phyloP scores from a whole-genome alignment of 2,888 invertebrate genomes.

The Macrophya alboannulata region DNA sequence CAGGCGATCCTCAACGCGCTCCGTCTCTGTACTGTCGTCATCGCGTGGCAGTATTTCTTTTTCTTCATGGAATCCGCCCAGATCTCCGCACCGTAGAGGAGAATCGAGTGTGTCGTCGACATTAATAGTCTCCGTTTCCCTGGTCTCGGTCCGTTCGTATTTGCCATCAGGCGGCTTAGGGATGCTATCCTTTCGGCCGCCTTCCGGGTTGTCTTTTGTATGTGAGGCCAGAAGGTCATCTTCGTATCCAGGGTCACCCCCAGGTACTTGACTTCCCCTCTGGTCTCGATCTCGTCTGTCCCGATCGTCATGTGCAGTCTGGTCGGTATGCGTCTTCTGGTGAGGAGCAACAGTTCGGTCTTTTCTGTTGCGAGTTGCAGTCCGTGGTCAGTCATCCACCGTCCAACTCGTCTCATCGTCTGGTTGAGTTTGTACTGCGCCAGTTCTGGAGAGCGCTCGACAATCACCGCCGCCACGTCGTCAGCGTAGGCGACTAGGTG shows the following conservation, averaged over 20 bases:
- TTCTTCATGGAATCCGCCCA: slow-evolving; percentile 59
- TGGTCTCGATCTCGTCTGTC: slow-evolving; percentile 49
- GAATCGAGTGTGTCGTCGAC: slow-evolving; percentile 62
- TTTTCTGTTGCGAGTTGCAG: too few species aligned
- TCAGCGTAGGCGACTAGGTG: slow-evolving; percentile 56
- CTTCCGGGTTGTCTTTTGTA: slow-evolving; percentile 55
- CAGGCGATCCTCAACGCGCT: slow-evolving; percentile 60
- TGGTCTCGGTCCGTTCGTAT: too few species aligned
- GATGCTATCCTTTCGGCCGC: too few species aligned
- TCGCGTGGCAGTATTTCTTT: slow-evolving; percentile 59
- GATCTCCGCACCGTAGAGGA: slow-evolving; percentile 64
- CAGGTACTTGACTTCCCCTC: slow-evolving; percentile 62
- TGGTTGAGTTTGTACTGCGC: slow-evolving; percentile 45
- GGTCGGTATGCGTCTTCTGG: slow-evolving; percentile 60
- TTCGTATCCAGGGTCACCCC: slow-evolving; percentile 63
- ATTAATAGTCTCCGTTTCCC: too few species aligned
- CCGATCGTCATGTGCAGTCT: slow-evolving; percentile 57
- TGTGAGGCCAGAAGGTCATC: slow-evolving; percentile 62
- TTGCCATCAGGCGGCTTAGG: too few species aligned
- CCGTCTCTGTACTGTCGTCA: slow-evolving; percentile 60
- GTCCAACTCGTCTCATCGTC: slow-evolving; percentile 28
- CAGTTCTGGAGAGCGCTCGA: slow-evolving; percentile 21
- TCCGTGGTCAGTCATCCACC: slow-evolving; percentile 11
- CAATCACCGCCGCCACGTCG: slow-evolving; percentile 56
- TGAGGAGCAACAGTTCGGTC: slow-evolving; percentile 60